phyloP scores from a whole-genome alignment of 2,113 vertebrate species.

The Ascaphus truei region DNA sequence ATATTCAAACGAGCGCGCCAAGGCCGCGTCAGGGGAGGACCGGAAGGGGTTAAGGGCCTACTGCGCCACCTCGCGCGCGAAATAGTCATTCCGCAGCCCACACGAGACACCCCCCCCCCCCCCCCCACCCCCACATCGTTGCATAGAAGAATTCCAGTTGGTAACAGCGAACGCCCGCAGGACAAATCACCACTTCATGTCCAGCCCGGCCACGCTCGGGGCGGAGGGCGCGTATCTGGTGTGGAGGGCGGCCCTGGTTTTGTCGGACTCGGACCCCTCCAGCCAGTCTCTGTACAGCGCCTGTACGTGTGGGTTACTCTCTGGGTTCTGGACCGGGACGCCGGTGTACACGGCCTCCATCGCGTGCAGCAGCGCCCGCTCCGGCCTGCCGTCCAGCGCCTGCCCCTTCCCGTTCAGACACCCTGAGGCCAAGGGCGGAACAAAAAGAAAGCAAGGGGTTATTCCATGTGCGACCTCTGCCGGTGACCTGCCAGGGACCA shows the following conservation, averaged over 20 bases:
- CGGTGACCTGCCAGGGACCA: too few relatives aligned
- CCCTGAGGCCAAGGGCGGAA: too few relatives aligned
- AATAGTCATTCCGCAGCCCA: too few relatives aligned
- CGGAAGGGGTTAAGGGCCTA: too few relatives aligned
- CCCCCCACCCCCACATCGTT: too few relatives aligned
- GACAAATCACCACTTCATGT: conserved; percentile 65
- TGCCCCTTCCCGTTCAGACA: conserved; percentile 84
- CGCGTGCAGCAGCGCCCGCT: conserved; percentile 74
- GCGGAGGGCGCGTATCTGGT: conserved; percentile 61
- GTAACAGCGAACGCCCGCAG: neutral
- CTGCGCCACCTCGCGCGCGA: too few relatives aligned
- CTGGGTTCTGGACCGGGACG: conserved; percentile 73
- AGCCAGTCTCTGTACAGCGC: conserved; percentile 88
- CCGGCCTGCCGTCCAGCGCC: conserved; percentile 60
- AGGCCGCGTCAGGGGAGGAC: too few relatives aligned
- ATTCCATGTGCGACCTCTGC: too few relatives aligned
- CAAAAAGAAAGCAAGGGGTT: too few relatives aligned
- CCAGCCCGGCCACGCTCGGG: conserved; percentile 42
- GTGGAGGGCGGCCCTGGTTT: conserved; percentile 68
- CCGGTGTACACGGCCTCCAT: conserved; percentile 84
- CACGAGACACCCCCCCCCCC: conserved; percentile 18
- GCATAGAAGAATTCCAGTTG: conserved; percentile 3
- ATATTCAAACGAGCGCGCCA: too few relatives aligned
- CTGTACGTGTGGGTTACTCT: conserved; percentile 65
- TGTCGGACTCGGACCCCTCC: conserved; percentile 73